A percentile compares a stretch with the other conserved stretches of the same genome.
phyloP scores from a whole-genome alignment of 2,797 vertebrate genomes.

The Xenopus petersii region DNA sequence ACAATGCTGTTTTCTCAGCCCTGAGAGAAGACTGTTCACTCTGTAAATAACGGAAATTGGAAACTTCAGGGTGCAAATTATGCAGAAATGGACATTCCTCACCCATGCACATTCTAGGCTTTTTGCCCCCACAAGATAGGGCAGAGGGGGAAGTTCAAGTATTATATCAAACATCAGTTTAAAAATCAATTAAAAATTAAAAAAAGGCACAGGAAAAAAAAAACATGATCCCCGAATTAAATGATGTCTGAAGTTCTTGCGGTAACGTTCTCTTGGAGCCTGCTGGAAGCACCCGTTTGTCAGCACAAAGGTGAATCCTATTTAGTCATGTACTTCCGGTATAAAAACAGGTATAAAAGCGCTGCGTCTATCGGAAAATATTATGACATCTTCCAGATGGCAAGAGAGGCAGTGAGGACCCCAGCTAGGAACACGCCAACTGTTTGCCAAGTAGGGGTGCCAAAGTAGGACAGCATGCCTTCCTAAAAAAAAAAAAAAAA shows the following conservation, averaged over 20 bases:
- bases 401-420: constrained; percentile 80
- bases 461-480: constrained; percentile 71
- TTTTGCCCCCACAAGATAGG: not conserved
- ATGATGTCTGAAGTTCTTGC: not conserved
- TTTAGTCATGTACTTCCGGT: constrained; percentile 15
- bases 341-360: not conserved
- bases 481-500: not conserved
- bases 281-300: constrained; percentile 13
- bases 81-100: not conserved
- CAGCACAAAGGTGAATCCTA: not conserved
- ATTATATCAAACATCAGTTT: constrained; percentile 12
- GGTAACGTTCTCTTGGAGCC: not conserved
- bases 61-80: not conserved
- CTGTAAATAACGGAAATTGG: constrained; percentile 39
- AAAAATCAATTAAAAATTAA: constrained; percentile 12
- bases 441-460: constrained; percentile 88
- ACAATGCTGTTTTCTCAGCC: not conserved
- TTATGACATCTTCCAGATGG: constrained; percentile 79
- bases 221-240: constrained; percentile 15
- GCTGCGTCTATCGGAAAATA: not conserved
- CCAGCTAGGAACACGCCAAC: constrained; percentile 82
- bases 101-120: constrained; percentile 5
- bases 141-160: constrained; percentile 31
- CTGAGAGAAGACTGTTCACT: constrained; percentile 2
- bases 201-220: constrained; percentile 37